Evolutionary conservation across 2,888 invertebrate genomes (phyloP), one percentile per base, ranked within the genome.

Genomic region (Tetragonula carbonaria): DNA sequence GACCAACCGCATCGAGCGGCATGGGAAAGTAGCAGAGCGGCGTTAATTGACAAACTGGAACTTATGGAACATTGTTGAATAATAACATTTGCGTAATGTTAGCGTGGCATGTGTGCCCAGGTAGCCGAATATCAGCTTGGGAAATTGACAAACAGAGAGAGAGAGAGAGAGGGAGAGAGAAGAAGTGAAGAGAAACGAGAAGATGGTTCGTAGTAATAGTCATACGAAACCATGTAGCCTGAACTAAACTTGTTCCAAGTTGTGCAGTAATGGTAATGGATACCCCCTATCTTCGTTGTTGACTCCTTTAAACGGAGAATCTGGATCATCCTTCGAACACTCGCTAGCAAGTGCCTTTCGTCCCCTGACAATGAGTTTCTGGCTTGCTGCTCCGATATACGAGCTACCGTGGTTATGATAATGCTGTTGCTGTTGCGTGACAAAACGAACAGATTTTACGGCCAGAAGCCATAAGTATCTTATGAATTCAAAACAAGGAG

Each of bases 11-110:
- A 33, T 33, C 6, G 11, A 62, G 50, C 3, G 62, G 50, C 28
- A 11, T 28, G 3, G 1, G 2, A 14, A 6, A n/a, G 33, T 28
- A 13, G 23, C n/a, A 57, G 65, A 63, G 68, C 28, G 14, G 28
- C 45, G 62, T 72, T 59, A 71, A 59, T 57, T 59, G 74, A 76
- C 66, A 65, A 62, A 63, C 72, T 59, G 51, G 51, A 57, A 45
- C 28, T 59, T n/a, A 53, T 53, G 55, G 55, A 71, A 21, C 59
- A 57, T 59, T 18, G 78, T 67, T 62, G 78, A 75, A 81, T 81
- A 86, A 80, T 85, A 85, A 79, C 81, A 85, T 86, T 86, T 79
- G 66, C 77, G 66, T 81, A 82, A 84, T 79, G 71, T 21, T 67
- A 59, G 23, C 75, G 73, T 45, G n/a, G 70, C 55, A 53, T 62